Conservation (phyloP, 2,797 vertebrate species). For the Sparidentex hasta region DNA sequence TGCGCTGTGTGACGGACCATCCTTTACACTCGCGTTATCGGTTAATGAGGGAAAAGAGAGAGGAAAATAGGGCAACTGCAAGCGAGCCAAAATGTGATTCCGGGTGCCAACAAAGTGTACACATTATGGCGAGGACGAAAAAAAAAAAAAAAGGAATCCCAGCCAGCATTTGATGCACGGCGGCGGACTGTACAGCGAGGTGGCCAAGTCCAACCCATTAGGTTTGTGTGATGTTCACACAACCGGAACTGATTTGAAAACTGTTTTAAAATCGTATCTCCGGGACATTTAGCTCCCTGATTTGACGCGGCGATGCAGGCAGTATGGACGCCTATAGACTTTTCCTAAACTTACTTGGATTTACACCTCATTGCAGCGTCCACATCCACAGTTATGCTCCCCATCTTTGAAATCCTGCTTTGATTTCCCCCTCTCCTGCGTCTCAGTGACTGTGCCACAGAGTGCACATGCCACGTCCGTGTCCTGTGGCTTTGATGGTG, state of each 20-base stretch:
- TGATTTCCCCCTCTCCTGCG: constrained; percentile 36
- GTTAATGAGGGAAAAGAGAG: constrained; percentile 66
- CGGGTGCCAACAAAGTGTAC: constrained; percentile 57
- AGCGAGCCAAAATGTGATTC: constrained; percentile 53
- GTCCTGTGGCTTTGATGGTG: constrained; percentile 67
- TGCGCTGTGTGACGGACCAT: constrained; percentile 46
- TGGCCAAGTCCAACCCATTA: constrained; percentile 52
- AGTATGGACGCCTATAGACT: constrained; percentile 31
- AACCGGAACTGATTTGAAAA: constrained; percentile 46
- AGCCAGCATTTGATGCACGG: constrained; percentile 58
- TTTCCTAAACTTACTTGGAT: constrained; percentile 25
- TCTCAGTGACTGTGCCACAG: constrained; percentile 27
- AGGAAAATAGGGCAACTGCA: constrained; percentile 53
- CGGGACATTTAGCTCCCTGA: constrained; percentile 26
- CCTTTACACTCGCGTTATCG: constrained; percentile 48
- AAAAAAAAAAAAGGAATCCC: constrained; percentile 26
- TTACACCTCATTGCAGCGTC: constrained; percentile 32
- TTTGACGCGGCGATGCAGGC: constrained; percentile 39
- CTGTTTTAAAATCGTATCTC: constrained; percentile 42
- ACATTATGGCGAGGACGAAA: constrained; percentile 8
- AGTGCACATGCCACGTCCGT: constrained; percentile 31
- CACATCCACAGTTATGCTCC: constrained; percentile 43
- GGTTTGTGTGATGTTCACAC: constrained; percentile 44
- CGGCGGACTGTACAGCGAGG: constrained; percentile 40
- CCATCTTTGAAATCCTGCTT: constrained; percentile 45